Evolutionary conservation across 2,113 vertebrate genomes (phyloP), one percentile per base, ranked within the genome.

Genomic region (Amphiprion percula): DNA sequence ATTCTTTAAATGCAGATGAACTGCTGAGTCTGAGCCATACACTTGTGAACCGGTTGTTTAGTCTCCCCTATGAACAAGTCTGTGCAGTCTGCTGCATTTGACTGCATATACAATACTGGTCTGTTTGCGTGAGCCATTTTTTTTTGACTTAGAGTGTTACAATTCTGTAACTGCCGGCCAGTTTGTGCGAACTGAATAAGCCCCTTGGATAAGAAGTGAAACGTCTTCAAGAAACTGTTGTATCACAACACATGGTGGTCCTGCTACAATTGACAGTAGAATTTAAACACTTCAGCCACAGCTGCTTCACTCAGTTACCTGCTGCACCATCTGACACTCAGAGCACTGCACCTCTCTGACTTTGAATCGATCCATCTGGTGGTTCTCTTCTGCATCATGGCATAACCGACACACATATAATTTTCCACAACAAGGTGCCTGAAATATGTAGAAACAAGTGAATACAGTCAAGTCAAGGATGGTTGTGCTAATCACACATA

Each of bases 361-460:
- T 65, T 94, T 93, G 91, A 99, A 99, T 0, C 97, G 96, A 62
- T 99, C 96, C 92, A 98, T 94, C 74, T 92, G 93, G 87, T 98
- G 98, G 59, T 91, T 91, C 87, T 99, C 97, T 30, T 90, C 91
- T 64, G 81, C 95, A 77, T 99, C 98, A 50, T 99, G 98, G 91
- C 98, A 99, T 70, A 99, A 92, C 4, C 97, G 95, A 85, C 98
- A 99, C 21, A 95, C 93, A 41, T 98, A 99, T 49, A 98, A 95
- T 77, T 98, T 98, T 49, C 95, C 95, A 94, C 98, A 99, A 83
- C 98, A 99, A 44, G 97, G 97, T 1, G 98, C 97, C 97, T 99
- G 74, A 10, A 82, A 28, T 14, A 21, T 28, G 82, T 8, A 50
- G 4, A 77, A 24, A 79, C 56, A 26, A 4, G 10, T 5, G 14